Conservation (phyloP, 1,140 invertebrate genomes). For the Lineus longissimus region DNA sequence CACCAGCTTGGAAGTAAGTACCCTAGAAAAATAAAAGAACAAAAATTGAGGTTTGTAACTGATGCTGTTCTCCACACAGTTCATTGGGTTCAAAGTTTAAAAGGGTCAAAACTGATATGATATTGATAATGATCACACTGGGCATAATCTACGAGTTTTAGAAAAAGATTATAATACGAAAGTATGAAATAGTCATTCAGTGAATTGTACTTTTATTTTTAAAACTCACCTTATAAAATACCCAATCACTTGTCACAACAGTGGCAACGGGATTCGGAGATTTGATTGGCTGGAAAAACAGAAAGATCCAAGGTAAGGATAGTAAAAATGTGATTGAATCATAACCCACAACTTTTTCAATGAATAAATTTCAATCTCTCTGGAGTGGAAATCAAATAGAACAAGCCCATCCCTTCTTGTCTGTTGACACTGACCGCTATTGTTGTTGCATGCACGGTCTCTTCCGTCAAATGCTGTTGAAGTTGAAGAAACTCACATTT, state of each 20-base stretch:
- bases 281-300: constrained; percentile 64
- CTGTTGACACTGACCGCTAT: too few relatives aligned
- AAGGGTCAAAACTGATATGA: background rate
- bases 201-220: too few relatives aligned
- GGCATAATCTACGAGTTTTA: background rate
- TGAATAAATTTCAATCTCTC: too few relatives aligned
- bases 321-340: too few relatives aligned
- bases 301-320: constrained; percentile 6
- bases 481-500: constrained; percentile 53
- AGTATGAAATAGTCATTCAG: too few relatives aligned
- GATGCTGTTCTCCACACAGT: background rate
- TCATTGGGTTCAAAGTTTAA: background rate
- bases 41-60: background rate
- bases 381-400: too few relatives aligned
- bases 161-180: background rate
- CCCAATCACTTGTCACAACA: constrained; percentile 72
- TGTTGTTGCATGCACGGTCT: too few relatives aligned
- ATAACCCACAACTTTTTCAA: too few relatives aligned
- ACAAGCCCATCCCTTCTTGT: too few relatives aligned
- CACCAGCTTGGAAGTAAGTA: constrained; percentile 82
- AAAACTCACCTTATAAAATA: constrained; percentile 83
- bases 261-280: constrained; percentile 75
- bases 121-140: background rate
- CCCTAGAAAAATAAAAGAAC: constrained; percentile 53
- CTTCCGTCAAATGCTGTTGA: background rate